Evolutionary conservation across 2,113 vertebrate genomes (phyloP).

Genomic region (Planiliza haematocheilus): DNA sequence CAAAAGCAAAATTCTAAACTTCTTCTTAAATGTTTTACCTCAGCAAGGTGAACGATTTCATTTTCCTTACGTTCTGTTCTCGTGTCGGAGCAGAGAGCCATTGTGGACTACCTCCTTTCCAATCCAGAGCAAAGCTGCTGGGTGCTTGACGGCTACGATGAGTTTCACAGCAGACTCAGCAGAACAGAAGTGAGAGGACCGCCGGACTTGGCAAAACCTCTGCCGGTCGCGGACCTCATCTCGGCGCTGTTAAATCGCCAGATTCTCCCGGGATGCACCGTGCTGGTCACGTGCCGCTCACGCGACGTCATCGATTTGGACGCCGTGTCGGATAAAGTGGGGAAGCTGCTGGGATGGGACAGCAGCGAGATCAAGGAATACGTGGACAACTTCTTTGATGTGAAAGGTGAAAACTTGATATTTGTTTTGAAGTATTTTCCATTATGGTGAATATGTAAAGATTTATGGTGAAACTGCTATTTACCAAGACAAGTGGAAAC

Average conservation of each 20-base stretch:
- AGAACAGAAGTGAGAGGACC: not conserved
- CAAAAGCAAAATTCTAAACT: no score
- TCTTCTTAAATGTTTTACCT: no score
- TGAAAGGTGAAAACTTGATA: conserved; percentile 55
- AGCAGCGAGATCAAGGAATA: conserved; percentile 84
- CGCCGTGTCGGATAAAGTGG: conserved; percentile 67
- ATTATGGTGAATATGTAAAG: not conserved
- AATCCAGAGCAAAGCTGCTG: conserved; percentile 84
- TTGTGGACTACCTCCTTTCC: conserved; percentile 85
- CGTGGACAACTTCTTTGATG: conserved; percentile 81
- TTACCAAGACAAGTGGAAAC: no score
- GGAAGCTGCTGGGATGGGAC: conserved; percentile 88
- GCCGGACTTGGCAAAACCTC: conserved; percentile 23
- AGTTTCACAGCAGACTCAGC: conserved; percentile 80
- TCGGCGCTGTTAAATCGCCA: conserved; percentile 83
- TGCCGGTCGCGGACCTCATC: conserved; percentile 84
- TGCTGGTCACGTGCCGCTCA: conserved; percentile 88
- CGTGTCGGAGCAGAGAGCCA: conserved; percentile 52
- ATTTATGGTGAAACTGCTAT: no score
- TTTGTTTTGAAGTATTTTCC: not conserved
- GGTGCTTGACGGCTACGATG: conserved; percentile 93
- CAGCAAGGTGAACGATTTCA: no score
- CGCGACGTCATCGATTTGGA: conserved; percentile 81
- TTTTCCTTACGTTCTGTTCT: not conserved
- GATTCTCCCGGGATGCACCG: conserved; percentile 88